phyloP scores from a whole-genome alignment of 2,113 vertebrate genomes.

The Procavia capensis region DNA sequence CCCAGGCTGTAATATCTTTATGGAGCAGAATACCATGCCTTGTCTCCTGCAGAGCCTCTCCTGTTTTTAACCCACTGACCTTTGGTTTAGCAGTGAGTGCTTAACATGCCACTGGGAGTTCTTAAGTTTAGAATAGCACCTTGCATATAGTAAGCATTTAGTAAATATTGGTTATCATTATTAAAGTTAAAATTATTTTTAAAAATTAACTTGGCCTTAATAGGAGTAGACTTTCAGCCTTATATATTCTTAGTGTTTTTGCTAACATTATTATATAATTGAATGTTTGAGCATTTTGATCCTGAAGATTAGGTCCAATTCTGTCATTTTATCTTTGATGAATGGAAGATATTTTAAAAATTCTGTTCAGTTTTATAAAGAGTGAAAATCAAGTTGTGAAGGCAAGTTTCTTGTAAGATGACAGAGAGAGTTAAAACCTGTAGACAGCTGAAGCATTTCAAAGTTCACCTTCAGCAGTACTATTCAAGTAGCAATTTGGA shows the following conservation, averaged over 20 bases:
- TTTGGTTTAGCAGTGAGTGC: too few relatives aligned
- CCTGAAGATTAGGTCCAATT: not conserved
- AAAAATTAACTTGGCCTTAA: constrained; percentile 3
- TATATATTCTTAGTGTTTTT: not conserved
- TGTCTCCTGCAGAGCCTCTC: too few relatives aligned
- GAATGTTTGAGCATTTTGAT: not conserved
- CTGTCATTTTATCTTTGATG: not conserved
- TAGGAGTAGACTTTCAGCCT: not conserved
- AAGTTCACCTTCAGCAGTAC: not conserved
- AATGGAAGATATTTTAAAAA: constrained; percentile 39
- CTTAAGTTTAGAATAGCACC: too few relatives aligned
- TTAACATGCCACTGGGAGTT: too few relatives aligned
- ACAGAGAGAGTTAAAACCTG: not conserved
- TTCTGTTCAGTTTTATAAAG: not conserved
- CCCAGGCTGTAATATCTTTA: too few relatives aligned
- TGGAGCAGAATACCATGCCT: not conserved
- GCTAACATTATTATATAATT: not conserved
- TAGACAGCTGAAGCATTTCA: not conserved
- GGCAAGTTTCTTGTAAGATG: not conserved
- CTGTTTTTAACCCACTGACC: too few relatives aligned
- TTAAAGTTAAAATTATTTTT: constrained; percentile 30
- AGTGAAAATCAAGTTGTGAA: constrained; percentile 3
- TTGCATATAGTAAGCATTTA: not conserved
- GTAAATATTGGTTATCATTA: constrained; percentile 23
- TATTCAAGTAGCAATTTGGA: not conserved